phyloP scores from a whole-genome alignment of 2,797 vertebrate genomes.

The Pseudopleuronectes americanus region DNA sequence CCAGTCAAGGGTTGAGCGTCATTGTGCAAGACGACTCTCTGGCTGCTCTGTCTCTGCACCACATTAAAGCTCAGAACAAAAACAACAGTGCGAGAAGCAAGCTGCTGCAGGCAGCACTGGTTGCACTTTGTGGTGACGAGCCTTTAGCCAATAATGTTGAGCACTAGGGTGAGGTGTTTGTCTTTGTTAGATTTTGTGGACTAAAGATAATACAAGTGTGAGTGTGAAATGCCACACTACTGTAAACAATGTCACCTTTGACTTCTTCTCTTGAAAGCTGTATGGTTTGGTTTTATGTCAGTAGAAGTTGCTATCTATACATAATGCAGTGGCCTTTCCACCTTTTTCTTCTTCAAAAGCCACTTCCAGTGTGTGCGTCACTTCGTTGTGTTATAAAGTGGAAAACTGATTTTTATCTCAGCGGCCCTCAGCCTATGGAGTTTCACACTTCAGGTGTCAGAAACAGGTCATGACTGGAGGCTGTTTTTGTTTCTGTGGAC shows the following conservation, averaged over 20 bases:
- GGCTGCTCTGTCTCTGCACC: conserved; percentile 18
- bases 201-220: no score
- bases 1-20: background rate
- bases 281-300: background rate
- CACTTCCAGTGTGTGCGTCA: no score
- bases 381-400: no score
- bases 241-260: no score
- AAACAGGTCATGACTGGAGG: background rate
- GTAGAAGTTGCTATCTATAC: background rate
- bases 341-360: no score
- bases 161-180: background rate
- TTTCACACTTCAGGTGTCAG: background rate
- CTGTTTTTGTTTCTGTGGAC: no score
- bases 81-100: conserved; percentile 3
- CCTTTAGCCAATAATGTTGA: background rate
- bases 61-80: conserved; percentile 9
- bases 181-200: background rate
- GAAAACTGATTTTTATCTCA: background rate
- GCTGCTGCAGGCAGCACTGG: conserved; percentile 1
- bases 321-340: no score
- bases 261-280: no score
- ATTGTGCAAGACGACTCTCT: conserved; percentile 33
- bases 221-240: no score
- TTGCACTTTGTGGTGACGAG: conserved; percentile 13
- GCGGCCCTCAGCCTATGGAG: background rate